Conservation (phyloP, 1,140 invertebrate species). For the Thaumetopoea pityocampa region DNA sequence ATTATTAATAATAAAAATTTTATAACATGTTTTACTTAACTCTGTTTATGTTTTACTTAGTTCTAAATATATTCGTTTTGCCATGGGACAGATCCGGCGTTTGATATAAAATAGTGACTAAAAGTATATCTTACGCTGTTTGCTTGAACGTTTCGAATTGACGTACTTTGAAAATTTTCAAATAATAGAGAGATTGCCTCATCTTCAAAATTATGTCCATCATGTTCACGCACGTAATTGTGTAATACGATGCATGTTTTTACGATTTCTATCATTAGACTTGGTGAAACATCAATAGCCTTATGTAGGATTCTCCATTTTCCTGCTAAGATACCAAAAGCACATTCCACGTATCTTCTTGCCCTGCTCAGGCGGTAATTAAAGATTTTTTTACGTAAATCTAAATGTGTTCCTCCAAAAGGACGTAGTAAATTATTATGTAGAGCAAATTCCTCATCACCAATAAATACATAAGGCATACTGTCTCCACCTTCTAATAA, state of each 20-base stretch:
- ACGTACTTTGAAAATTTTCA: constrained; percentile 10
- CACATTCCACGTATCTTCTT: constrained; percentile 10
- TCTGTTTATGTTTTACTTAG: too few species aligned
- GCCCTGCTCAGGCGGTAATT: constrained; percentile 9
- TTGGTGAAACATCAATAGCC: constrained; percentile 8
- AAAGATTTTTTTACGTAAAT: constrained; percentile 12
- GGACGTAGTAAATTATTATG: constrained; percentile 9
- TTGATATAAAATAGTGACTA: constrained; percentile 13
- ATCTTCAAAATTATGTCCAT: constrained; percentile 12
- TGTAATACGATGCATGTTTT: constrained; percentile 7
- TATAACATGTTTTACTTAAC: constrained; percentile 16
- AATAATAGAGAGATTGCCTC: constrained; percentile 2
- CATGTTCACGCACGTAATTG: constrained; percentile 8
- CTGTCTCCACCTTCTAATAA: too few species aligned
- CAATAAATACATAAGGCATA: constrained; percentile 19
- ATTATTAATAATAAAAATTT: constrained; percentile 19
- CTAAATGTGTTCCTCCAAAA: constrained; percentile 10
- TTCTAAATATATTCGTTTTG: constrained; percentile 20
- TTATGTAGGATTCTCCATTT: constrained; percentile 15
- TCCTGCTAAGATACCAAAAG: constrained; percentile 12
- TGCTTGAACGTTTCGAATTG: constrained; percentile 10
- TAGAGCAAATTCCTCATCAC: constrained; percentile 16
- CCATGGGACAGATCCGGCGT: constrained; percentile 7
- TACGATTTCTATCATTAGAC: constrained; percentile 3
- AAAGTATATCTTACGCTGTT: constrained; percentile 11